phyloP scores from a whole-genome alignment of 2,797 vertebrate genomes.

The Poecilia gillii region DNA sequence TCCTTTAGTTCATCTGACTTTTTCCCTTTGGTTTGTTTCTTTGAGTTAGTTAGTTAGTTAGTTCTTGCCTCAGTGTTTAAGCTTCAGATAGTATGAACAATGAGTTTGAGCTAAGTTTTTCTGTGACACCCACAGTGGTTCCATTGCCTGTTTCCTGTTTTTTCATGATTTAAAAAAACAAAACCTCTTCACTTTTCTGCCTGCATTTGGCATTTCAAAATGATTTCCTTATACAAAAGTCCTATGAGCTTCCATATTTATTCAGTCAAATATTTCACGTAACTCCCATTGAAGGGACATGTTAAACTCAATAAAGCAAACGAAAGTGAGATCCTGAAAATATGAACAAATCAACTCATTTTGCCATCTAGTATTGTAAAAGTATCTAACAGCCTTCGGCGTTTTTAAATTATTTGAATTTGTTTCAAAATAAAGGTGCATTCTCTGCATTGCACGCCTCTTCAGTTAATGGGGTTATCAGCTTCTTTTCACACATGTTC shows the following conservation, averaged over 20 bases:
- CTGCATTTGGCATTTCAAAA: constrained; percentile 31
- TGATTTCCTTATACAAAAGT: not conserved
- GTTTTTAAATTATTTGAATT: constrained; percentile 31
- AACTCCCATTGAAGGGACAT: not conserved
- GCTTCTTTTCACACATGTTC: constrained; percentile 44
- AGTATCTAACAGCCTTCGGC: constrained; percentile 43
- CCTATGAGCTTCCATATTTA: constrained; percentile 30
- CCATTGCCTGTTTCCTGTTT: too few relatives aligned
- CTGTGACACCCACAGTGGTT: not conserved
- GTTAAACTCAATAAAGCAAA: constrained; percentile 9
- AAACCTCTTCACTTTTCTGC: not conserved
- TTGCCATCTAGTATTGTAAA: not conserved
- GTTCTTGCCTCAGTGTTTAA: too few relatives aligned
- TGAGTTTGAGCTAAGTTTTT: not conserved
- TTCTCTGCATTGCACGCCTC: constrained; percentile 22
- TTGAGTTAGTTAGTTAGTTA: too few relatives aligned
- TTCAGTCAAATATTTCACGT: constrained; percentile 7
- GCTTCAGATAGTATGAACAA: too few relatives aligned
- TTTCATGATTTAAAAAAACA: not conserved
- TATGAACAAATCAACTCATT: constrained; percentile 16
- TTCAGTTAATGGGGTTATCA: constrained; percentile 50
- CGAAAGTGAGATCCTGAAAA: constrained; percentile 6
- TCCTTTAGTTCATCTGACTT: too few relatives aligned
- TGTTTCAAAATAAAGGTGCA: constrained; percentile 34
- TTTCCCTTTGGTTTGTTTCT: too few relatives aligned